Conservation (phyloP, 2,888 invertebrate genomes). For the Drosophila putrida region DNA sequence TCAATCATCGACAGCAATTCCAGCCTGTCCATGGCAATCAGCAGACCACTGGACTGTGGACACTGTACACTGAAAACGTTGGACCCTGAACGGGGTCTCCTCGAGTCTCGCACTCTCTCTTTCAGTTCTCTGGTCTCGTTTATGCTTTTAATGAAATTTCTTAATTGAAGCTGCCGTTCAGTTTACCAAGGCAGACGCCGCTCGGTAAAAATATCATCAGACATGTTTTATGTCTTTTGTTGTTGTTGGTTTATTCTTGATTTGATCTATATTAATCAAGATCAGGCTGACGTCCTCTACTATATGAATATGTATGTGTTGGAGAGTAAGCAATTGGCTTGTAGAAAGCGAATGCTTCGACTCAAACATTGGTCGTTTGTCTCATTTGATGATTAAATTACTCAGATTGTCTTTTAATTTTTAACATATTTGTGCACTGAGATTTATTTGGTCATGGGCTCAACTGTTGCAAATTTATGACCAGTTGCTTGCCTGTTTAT, state of each 20-base stretch:
- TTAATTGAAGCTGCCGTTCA: conserved; percentile 74
- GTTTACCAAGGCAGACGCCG: conserved; percentile 56
- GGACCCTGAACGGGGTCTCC: conserved; percentile 3
- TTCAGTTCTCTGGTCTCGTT: conserved; percentile 24
- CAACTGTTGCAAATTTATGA: conserved; percentile 63
- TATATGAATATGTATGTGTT: conserved; percentile 18
- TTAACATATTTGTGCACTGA: conserved; percentile 21
- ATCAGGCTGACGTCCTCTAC: conserved; percentile 59
- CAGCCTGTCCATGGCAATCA: conserved; percentile 69
- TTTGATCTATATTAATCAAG: conserved; percentile 81
- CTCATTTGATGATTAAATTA: conserved; percentile 53
- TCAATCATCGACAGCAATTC: conserved; percentile 73
- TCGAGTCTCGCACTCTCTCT: conserved; percentile 30
- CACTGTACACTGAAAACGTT: conserved; percentile 16
- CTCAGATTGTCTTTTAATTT: conserved; percentile 48
- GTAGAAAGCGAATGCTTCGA: conserved; percentile 48
- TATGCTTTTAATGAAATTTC: conserved; percentile 74
- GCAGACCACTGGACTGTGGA: conserved; percentile 31
- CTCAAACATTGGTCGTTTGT: conserved; percentile 18
- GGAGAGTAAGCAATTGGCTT: conserved; percentile 31
- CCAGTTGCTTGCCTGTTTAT: conserved; percentile 20
- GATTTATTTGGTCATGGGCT: conserved; percentile 42
- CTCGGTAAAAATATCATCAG: conserved; percentile 52
- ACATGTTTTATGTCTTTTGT: conserved; percentile 39
- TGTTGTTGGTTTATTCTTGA: conserved; percentile 50